phyloP scores from a whole-genome alignment of 2,888 invertebrate genomes.

The Choreutis nemorana region DNA sequence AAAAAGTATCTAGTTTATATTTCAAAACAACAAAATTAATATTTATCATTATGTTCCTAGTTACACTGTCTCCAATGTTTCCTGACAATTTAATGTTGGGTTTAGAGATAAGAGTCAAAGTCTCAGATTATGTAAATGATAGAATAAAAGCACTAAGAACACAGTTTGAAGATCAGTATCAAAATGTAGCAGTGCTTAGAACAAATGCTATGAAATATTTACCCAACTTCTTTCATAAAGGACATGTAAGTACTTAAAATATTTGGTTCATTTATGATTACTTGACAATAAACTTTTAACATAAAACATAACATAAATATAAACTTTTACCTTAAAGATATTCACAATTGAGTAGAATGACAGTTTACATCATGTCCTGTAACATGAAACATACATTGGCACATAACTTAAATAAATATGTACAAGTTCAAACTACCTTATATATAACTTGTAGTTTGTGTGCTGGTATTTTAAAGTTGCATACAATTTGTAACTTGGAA shows the following conservation, averaged over 20 bases:
- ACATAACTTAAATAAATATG: too few relatives aligned
- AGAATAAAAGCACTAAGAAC: constrained; percentile 86
- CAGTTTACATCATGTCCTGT: too few relatives aligned
- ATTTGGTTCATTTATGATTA: too few relatives aligned
- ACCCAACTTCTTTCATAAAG: constrained; percentile 95
- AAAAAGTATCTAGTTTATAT: neutral
- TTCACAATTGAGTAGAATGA: too few relatives aligned
- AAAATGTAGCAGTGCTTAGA: constrained; percentile 94
- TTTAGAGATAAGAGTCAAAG: constrained; percentile 98
- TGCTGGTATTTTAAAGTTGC: too few relatives aligned
- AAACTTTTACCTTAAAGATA: too few relatives aligned
- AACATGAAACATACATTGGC: too few relatives aligned
- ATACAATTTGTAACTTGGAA: too few relatives aligned
- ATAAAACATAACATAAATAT: too few relatives aligned
- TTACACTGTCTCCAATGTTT: constrained; percentile 90
- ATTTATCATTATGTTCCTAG: constrained; percentile 44
- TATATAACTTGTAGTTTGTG: too few relatives aligned
- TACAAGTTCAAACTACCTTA: too few relatives aligned
- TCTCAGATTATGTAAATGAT: constrained; percentile 97
- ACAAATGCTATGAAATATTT: constrained; percentile 99
- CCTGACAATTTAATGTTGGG: constrained; percentile 90
- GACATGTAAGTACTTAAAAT: constrained; percentile 70
- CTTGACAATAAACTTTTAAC: too few relatives aligned
- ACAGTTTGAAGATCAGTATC: constrained; percentile 78
- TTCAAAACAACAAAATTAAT: neutral